Conservation (phyloP, 2,113 vertebrate genomes). For the Amazona vittata region DNA sequence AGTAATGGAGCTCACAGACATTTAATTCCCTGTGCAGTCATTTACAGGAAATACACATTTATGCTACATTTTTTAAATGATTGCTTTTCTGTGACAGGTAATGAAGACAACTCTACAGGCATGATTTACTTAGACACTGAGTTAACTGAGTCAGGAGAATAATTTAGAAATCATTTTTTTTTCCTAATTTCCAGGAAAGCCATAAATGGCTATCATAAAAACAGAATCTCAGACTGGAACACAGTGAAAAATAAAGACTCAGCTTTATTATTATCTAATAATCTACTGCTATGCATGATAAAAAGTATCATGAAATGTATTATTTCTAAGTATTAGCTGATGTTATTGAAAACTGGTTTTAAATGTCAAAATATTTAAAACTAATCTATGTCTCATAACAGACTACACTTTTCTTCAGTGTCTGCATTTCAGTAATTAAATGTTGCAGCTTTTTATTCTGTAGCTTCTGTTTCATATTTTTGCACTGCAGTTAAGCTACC, state of each 20-base stretch:
- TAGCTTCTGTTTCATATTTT: slow-evolving; percentile 68
- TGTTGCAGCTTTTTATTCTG: slow-evolving; percentile 58
- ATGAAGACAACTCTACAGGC: neutral
- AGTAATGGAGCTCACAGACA: neutral
- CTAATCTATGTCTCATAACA: slow-evolving; percentile 20
- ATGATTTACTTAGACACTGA: neutral
- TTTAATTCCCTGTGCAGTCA: neutral
- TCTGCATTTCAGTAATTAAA: slow-evolving; percentile 62
- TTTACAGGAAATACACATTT: neutral
- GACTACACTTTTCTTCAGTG: slow-evolving; percentile 5
- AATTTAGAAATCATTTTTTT: neutral
- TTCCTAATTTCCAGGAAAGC: neutral
- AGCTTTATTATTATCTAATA: neutral
- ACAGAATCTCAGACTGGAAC: neutral
- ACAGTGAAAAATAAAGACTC: neutral
- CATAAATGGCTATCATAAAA: neutral
- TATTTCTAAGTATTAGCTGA: neutral
- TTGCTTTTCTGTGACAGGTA: neutral
- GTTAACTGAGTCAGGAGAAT: neutral
- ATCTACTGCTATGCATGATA: neutral
- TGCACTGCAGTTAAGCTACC: slow-evolving; percentile 57
- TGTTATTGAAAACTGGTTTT: slow-evolving; percentile 14
- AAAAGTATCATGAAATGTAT: neutral
- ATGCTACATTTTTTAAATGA: neutral
- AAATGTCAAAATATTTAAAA: slow-evolving; percentile 63